These are phyloP conservation scores for Barnardius zonarius DNA, from an alignment of 2,113 vertebrate species.

Conservation along the genomic window DNA sequence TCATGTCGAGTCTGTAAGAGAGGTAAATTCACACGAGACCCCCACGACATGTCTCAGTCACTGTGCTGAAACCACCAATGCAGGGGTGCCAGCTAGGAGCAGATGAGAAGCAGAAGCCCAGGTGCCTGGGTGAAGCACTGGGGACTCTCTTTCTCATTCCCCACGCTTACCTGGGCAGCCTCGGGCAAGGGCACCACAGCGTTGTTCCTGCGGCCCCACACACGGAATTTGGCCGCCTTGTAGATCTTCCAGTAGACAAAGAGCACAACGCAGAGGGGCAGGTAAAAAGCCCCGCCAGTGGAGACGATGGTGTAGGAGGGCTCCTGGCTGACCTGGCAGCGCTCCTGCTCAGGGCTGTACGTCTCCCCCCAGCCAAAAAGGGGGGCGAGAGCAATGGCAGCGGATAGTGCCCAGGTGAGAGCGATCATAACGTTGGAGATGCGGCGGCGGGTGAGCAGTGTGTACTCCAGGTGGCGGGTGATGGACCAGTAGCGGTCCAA, in stretches of 20 bases:
- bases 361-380: conserved; percentile 92
- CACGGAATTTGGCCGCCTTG: conserved; percentile 86
- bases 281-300: conserved; percentile 91
- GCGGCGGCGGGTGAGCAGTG: conserved; percentile 83
- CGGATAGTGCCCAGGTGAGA: conserved; percentile 88
- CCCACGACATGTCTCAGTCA: fast-evolving
- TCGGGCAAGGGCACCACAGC: conserved; percentile 66
- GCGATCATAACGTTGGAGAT: conserved; percentile 89
- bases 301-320: conserved; percentile 91
- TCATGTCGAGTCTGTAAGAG: not conserved
- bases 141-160: not conserved
- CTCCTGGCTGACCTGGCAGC: conserved; percentile 90
- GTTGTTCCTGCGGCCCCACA: conserved; percentile 81
- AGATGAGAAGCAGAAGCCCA: fast-evolving
- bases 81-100: not conserved
- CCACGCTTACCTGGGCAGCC: not conserved
- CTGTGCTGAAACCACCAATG: fast-evolving
- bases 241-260: conserved; percentile 98
- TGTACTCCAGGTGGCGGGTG: conserved; percentile 90
- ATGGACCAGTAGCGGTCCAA: conserved; percentile 96
- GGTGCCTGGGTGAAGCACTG: fast-evolving
- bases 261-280: conserved; percentile 92
- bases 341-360: conserved; percentile 78
- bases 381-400: conserved; percentile 87
- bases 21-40: not conserved